Base-by-base conservation (phyloP, 2,888 invertebrate genomes). In the Lobophora halterata region DNA sequence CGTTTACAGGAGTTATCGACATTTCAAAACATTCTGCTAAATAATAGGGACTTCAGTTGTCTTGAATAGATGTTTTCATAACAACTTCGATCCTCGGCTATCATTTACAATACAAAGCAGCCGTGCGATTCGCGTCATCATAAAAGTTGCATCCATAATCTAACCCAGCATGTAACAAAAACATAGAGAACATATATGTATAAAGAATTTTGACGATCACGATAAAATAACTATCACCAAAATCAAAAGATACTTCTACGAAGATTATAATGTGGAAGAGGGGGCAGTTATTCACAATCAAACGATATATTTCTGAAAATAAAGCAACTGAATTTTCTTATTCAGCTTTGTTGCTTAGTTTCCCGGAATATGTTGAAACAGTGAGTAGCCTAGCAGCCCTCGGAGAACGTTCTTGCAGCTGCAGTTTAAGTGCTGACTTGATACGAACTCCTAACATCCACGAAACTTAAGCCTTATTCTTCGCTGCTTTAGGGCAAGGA, bases 61-160 rank as follows among this genome's bases (percentile, higher is more conserved):
- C 6, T 13, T 6, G 13, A 23, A 23, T 10, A 18, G 8, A 23
- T 5, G 2, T 20, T 5, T 9, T 20, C 4, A 11, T 17, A 27
- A 17, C 14, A 28, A 10, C 33, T 25, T 12, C 17, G 8, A 17
- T 27, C 10, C 30, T 27, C 33, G 30, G 17, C 7, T 6, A 25
- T 12, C 5, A 26, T 29, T n/a, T 19, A 46, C 35, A 46, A 40
- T 40, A 42, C 25, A 16, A 28, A 36, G 31, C 11, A 16, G 34
- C 46, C 23, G 14, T 28, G 38, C 23, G 24, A 34, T 38, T 31
- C 28, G 34, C 39, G 48, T 40, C 21, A 50, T 50, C 40, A 30
- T 35, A 44, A 46, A 45, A 50, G 38, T 46, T 29, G n/a, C 25
- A 44, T 42, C 42, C 21, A 36, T 34, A 46, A 45, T 33, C 27